Evolutionary conservation across 2,888 invertebrate species (phyloP), one percentile per base, ranked within the genome.

Genomic region (Apotomis betuletana): DNA sequence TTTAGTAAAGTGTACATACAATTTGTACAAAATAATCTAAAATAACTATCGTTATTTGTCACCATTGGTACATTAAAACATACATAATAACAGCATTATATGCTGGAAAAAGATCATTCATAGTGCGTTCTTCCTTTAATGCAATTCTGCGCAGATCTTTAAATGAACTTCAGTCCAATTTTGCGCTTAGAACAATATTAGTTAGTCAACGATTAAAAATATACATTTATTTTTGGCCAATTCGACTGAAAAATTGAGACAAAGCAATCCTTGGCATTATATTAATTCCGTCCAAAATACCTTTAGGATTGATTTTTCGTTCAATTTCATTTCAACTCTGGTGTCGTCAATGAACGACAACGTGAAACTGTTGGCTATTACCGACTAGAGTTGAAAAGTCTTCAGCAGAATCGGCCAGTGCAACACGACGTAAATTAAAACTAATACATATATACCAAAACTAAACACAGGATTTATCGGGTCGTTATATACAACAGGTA

Each of bases 401-500:
- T 67, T 36, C 4, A 58, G 58, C 57, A 46, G 49, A 58, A 58
- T 36, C 49, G 49, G 67, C 67, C 57, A 52, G 41, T 59, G 41
- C 41, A 65, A 57, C 51, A 55, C 60, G 44, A 60, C 27, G 46
- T 61, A 12, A 61, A n/a, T 61, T 38, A 57, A 41, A 58, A 57
- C 41, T 52, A 62, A 55, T 15, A 54, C 8, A 27, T 9, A 44
- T 27, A 15, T 60, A 54, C 44, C 51, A 36, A 44, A 57, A 55
- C 13, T 36, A 46, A 67, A 57, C 81, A 84, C 83, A 85, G 81
- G 83, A 80, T 80, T 76, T 84, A 84, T 83, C 80, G 78, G 75
- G 78, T 86, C 85, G 83, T 89, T 91, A 91, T 91, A 85, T 91
- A 91, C 91, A 91, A 83, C 86, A 82, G 84, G 80, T 81, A 82